phyloP scores from a whole-genome alignment of 2,888 invertebrate species.

The Melikaiella ostensackeni region DNA sequence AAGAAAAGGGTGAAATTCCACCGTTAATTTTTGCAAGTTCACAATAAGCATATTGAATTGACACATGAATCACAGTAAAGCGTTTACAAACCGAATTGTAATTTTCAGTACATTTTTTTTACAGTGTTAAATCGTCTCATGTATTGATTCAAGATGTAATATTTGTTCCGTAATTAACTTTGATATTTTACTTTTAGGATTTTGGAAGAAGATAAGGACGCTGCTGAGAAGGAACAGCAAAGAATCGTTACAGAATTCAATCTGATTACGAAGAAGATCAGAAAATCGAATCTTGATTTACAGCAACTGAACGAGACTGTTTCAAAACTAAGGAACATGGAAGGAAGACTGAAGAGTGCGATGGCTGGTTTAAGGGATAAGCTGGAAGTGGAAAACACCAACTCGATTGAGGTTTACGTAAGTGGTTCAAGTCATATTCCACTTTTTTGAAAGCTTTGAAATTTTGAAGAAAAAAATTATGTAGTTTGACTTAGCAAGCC shows the following conservation, averaged over 20 bases:
- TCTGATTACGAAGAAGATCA: slow-evolving; percentile 55
- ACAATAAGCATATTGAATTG: too few relatives aligned
- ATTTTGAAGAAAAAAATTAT: too few relatives aligned
- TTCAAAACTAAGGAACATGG: slow-evolving; percentile 51
- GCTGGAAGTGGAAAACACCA: slow-evolving; percentile 54
- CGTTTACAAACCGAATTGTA: too few relatives aligned
- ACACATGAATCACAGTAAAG: too few relatives aligned
- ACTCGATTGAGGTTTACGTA: slow-evolving; percentile 63
- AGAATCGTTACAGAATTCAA: slow-evolving; percentile 46
- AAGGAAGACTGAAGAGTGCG: slow-evolving; percentile 54
- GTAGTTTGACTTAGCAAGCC: too few relatives aligned
- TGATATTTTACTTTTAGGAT: slow-evolving; percentile 53
- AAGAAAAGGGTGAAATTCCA: too few relatives aligned
- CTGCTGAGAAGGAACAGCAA: slow-evolving; percentile 54
- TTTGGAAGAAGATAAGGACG: slow-evolving; percentile 64
- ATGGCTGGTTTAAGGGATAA: slow-evolving; percentile 66
- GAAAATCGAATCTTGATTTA: slow-evolving; percentile 56
- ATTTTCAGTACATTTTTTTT: too few relatives aligned
- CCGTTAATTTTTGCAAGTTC: too few relatives aligned
- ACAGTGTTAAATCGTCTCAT: too few relatives aligned
- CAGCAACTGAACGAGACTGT: slow-evolving; percentile 55
- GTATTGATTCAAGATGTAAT: too few relatives aligned
- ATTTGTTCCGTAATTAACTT: background rate
- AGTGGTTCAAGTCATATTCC: slow-evolving; percentile 50
- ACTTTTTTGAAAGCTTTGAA: too few relatives aligned